phyloP scores from a whole-genome alignment of 1,140 invertebrate genomes.

The Spodoptera frugiperda region DNA sequence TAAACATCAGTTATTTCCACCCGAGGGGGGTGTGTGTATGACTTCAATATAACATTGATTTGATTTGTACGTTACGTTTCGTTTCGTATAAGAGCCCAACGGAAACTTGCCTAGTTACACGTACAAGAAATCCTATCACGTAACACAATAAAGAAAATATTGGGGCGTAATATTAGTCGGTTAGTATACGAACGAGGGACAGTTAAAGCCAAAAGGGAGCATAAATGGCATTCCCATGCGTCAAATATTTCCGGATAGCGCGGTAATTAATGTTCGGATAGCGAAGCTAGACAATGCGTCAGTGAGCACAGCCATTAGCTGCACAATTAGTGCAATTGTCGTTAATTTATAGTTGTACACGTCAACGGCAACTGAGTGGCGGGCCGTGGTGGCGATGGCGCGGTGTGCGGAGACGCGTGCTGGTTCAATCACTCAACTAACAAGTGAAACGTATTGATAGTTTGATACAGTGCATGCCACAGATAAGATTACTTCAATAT shows the following conservation, averaged over 20 bases:
- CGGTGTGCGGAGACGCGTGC: constrained; percentile 8
- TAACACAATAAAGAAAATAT: constrained; percentile 67
- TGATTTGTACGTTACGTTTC: constrained; percentile 56
- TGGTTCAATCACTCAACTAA: constrained; percentile 27
- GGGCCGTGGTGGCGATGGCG: not conserved
- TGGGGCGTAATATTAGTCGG: constrained; percentile 52
- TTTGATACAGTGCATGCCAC: constrained; percentile 9
- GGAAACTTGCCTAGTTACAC: constrained; percentile 34
- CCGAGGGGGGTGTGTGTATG: constrained; percentile 50
- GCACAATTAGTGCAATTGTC: constrained; percentile 84
- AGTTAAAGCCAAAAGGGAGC: constrained; percentile 37
- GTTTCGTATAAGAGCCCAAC: not conserved
- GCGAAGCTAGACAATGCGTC: constrained; percentile 76
- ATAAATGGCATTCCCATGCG: constrained; percentile 61
- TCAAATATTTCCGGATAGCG: constrained; percentile 65
- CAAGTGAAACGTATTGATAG: constrained; percentile 17
- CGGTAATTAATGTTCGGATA: constrained; percentile 66
- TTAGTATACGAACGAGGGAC: constrained; percentile 36
- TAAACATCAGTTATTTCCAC: constrained; percentile 63
- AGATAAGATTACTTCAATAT: constrained; percentile 22
- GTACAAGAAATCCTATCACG: constrained; percentile 64
- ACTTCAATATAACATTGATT: constrained; percentile 65
- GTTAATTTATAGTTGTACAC: constrained; percentile 80
- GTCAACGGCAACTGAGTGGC: constrained; percentile 56
- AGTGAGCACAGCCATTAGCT: constrained; percentile 74